Evolutionary conservation across 1,140 invertebrate genomes (phyloP), one percentile per base, ranked within the genome.

Genomic region (Leptopilina boulardi): DNA sequence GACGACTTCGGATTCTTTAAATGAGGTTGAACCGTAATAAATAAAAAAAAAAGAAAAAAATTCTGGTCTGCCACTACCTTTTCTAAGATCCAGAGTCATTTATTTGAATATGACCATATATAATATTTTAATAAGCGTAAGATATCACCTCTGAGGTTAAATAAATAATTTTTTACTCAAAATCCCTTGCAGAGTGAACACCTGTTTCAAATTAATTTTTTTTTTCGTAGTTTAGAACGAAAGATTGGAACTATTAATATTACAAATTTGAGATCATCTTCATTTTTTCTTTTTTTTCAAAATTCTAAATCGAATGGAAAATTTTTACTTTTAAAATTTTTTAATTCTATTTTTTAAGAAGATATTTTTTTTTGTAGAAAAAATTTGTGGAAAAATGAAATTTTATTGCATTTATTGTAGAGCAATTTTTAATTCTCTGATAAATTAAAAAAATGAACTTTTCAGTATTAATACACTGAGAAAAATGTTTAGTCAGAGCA

Each of bases 121-220:
- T 66, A 30, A 66, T 34, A 26, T 34, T n/a, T 54, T n/a, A 30
- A 66, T 66, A 15, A 66, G 59, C 11, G 15, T 66, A 66, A 30
- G 59, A 30, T 66, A 66, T 66, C 59, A 66, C 59, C 23, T 26
- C 13, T 66, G 3, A 23, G 23, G 21, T 66, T 66, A 66, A 66
- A 66, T 66, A 66, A 66, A 66, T 66, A 66, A 66, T 66, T 66
- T 66, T n/a, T 66, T 26, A 30, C 26, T 13, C 59, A 30, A 66
- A n/a, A 66, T 30, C 26, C 26, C 23, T 66, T 15, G 59, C 2
- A 66, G 59, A 66, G n/a, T 11, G 59, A 30, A 66, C 59, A 66
- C 59, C 59, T 66, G 59, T 66, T 66, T 30, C 13, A 30, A 66
- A 66, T 30, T 34, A 66, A 30, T 66, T 66, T 66, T 66, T 30